These are phyloP conservation scores for Polyergus mexicanus DNA, from an alignment of 1,140 invertebrate species.

Conservation along the genomic window DNA sequence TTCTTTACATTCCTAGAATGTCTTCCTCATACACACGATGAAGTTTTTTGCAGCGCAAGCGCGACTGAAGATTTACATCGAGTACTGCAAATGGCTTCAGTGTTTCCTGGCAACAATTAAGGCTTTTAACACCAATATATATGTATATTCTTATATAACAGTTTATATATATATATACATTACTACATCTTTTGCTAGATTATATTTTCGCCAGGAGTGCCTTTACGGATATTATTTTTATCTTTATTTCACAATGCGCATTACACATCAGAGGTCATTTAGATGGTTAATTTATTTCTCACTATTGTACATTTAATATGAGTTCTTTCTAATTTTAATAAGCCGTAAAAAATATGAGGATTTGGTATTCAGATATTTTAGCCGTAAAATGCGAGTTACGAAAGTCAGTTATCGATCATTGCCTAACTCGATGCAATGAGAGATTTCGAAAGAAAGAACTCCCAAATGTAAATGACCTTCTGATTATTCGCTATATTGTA, in stretches of 20 bases:
- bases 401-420: not conserved
- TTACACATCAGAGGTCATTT: not conserved
- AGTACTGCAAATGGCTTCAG: conserved; percentile 10
- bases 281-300: conserved; percentile 15
- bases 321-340: conserved; percentile 11
- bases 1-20: conserved; percentile 69
- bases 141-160: no score
- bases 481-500: not conserved
- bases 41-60: conserved; percentile 17
- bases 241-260: conserved; percentile 18
- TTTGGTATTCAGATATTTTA: not conserved
- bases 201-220: conserved; percentile 66
- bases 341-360: not conserved
- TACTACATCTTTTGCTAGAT: not conserved
- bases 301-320: not conserved
- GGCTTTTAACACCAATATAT: not conserved
- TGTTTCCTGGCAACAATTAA: conserved; percentile 49
- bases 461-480: not conserved
- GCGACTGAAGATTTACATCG: not conserved
- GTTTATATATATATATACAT: not conserved
- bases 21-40: conserved; percentile 59
- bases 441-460: not conserved
- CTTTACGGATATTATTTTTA: conserved; percentile 56
- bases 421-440: conserved; percentile 16
- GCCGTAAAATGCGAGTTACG: not conserved